phyloP scores from a whole-genome alignment of 1,140 invertebrate species.

The Trialeurodes vaporariorum region DNA sequence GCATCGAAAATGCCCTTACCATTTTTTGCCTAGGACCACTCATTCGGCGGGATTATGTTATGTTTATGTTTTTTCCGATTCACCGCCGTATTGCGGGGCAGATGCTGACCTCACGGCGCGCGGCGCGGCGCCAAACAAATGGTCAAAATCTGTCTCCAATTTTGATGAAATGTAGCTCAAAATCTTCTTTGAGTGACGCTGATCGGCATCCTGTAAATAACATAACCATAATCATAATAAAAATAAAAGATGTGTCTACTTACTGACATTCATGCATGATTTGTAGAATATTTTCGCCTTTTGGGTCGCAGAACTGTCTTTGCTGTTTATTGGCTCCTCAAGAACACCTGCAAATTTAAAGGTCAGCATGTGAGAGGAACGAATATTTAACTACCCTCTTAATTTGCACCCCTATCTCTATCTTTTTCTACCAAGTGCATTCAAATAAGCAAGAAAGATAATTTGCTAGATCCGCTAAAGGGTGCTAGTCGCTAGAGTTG shows the following conservation, averaged over 20 bases:
- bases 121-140: neutral
- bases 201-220: neutral
- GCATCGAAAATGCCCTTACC: no score
- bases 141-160: neutral
- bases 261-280: conserved; percentile 78
- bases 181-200: neutral
- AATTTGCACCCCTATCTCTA: no score
- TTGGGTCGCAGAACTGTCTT: conserved; percentile 57
- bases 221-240: neutral
- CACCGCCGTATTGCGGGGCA: no score
- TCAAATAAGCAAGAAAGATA: no score
- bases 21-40: no score
- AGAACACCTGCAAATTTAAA: conserved; percentile 43
- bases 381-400: no score
- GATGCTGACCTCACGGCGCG: neutral
- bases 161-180: neutral
- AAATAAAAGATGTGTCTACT: conserved; percentile 36
- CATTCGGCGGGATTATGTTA: no score
- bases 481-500: no score
- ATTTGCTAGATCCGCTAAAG: no score
- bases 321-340: conserved; percentile 48
- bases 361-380: no score
- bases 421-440: no score
- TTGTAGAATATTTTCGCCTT: conserved; percentile 77
- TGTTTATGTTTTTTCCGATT: no score